Conservation (phyloP, 2,888 invertebrate species). For the Platycnemis pennipes region DNA sequence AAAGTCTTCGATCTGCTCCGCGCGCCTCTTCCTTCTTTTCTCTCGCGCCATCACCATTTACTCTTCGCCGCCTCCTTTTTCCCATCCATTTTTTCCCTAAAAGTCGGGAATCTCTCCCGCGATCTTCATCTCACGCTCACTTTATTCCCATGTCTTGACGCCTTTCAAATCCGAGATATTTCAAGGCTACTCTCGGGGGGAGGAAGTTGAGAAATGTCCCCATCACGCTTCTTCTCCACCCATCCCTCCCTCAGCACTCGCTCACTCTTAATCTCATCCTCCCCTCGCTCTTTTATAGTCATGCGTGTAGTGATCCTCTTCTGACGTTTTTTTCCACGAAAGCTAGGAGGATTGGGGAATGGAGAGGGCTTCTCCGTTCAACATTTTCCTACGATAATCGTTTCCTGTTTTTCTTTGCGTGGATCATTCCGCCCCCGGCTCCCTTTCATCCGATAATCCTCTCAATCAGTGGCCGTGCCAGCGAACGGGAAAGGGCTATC, state of each 20-base stretch:
- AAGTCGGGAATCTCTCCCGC: neutral
- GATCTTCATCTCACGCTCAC: neutral
- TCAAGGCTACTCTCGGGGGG: neutral
- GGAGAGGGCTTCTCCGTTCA: neutral
- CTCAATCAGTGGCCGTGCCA: neutral
- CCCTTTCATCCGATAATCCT: neutral
- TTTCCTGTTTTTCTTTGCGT: neutral
- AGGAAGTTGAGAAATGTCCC: neutral
- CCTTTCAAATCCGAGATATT: conserved; percentile 41
- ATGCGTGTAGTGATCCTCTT: too few species aligned
- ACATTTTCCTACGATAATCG: neutral
- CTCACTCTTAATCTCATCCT: neutral
- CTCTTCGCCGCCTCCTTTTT: too few species aligned
- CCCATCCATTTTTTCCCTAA: neutral
- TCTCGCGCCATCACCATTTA: too few species aligned
- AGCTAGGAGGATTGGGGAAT: neutral
- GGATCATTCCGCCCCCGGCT: neutral
- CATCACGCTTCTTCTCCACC: neutral
- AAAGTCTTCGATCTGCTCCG: neutral
- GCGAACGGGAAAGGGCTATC: neutral
- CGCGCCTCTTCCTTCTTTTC: neutral
- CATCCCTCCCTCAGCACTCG: neutral
- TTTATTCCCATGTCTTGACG: conserved; percentile 9
- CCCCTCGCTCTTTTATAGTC: neutral
- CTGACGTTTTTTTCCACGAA: too few species aligned